Conservation (phyloP, 2,113 vertebrate species). For the Oncorhynchus kisutch region DNA sequence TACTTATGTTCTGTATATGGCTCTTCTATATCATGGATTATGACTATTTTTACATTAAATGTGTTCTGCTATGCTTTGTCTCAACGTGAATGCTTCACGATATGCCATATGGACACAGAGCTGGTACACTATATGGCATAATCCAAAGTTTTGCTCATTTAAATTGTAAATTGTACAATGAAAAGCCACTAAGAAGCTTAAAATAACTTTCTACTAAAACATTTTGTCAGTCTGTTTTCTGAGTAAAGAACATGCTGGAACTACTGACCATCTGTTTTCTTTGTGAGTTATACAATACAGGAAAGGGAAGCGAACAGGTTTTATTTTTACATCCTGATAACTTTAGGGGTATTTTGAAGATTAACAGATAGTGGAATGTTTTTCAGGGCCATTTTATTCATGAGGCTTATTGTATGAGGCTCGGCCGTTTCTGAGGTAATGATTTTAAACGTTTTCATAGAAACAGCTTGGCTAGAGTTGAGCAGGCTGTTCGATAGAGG, state of each 20-base stretch:
- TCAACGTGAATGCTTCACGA: slow-evolving; percentile 28
- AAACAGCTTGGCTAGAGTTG: slow-evolving; percentile 27
- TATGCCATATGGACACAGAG: slow-evolving; percentile 35
- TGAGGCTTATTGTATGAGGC: slow-evolving; percentile 10
- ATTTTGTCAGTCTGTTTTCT: no score
- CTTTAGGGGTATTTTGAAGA: background rate
- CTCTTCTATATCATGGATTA: slow-evolving; percentile 30
- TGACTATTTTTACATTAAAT: slow-evolving; percentile 60
- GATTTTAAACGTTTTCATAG: slow-evolving; percentile 14
- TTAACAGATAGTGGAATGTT: slow-evolving; percentile 8
- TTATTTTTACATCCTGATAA: slow-evolving; percentile 21
- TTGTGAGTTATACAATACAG: no score
- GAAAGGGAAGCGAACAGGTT: slow-evolving; percentile 7
- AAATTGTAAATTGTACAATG: slow-evolving; percentile 36
- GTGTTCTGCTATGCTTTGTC: slow-evolving; percentile 18
- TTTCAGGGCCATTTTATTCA: slow-evolving; percentile 31
- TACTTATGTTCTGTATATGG: slow-evolving; percentile 21
- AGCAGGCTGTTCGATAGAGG: slow-evolving; percentile 1
- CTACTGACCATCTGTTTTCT: background rate
- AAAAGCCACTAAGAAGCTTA: slow-evolving; percentile 40
- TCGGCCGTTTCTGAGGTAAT: slow-evolving; percentile 6
- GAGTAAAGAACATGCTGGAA: slow-evolving; percentile 18
- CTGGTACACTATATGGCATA: slow-evolving; percentile 43
- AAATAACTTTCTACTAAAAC: no score
- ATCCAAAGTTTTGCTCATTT: slow-evolving; percentile 47